Base-by-base conservation (phyloP, 2,888 invertebrate genomes). In the Sesamia inferens region DNA sequence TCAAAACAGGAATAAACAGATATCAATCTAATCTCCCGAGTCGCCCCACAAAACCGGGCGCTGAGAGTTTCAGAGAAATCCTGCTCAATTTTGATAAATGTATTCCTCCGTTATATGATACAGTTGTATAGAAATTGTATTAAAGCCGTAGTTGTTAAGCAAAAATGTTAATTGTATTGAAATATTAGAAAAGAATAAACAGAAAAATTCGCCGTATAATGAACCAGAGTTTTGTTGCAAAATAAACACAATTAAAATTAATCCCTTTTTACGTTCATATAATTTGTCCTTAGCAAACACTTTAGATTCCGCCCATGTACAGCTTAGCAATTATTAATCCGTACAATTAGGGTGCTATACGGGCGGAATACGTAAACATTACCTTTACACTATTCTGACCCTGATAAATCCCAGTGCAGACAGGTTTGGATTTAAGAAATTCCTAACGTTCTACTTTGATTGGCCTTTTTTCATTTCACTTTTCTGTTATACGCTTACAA, bases 1-100 rank as follows among this genome's bases (percentile, higher is more conserved):
- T 87, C 84, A 85, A 78, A 85, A 79, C 77, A 71, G 75, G 61
- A 77, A 78, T 84, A 65, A 85, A 85, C 76, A 75, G 73, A 82
- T 73, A 84, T 86, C 79, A 82, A 81, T 78, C 76, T 81, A 83
- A 82, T 84, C 78, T 66, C 74, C 48, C 57, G 51, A 71, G 65
- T 65, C 51, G n/a, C 48, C 58, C 42, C 71, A 81, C 76, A 83
- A 76, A 78, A 71, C 63, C 24, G 24, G 62, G 67, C 51, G 74
- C 61, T 39, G 76, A 71, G 76, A 76, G 80, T 73, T 71, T 71
- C 62, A 54, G 48, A 65, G 76, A 72, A 81, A 78, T 58, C 42
- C 67, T 14, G 39, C 57, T 77, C 64, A 68, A 79, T 78, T 61
- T 76, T 74, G 78, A 79, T 84, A 76, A 79, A 81, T 79, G 65